phyloP scores from a whole-genome alignment of 2,888 invertebrate species.

The Polietes domitor region DNA sequence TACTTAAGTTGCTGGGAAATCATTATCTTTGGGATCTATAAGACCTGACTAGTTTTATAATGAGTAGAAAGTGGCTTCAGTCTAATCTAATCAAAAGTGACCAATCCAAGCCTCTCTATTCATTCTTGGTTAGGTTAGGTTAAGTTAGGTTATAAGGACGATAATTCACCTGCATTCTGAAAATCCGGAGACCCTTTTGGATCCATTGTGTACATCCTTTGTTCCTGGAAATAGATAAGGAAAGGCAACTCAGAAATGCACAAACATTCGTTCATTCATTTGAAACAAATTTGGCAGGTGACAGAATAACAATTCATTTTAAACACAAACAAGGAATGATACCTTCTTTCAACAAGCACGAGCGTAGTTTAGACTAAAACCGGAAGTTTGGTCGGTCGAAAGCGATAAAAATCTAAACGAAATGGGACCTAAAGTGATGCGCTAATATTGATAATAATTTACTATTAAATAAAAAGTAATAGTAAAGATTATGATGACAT shows the following conservation, averaged over 20 bases:
- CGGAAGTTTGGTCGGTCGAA: constrained; percentile 20
- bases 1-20: no score
- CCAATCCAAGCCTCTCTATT: no score
- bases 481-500: constrained; percentile 19
- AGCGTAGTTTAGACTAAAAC: constrained; percentile 25
- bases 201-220: no score
- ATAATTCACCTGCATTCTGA: no score
- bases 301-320: constrained; percentile 45
- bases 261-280: constrained; percentile 18
- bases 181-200: no score
- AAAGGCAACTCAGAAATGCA: constrained; percentile 18
- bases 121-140: no score
- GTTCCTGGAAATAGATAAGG: no score
- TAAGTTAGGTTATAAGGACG: no score
- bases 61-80: no score
- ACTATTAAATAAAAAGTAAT: constrained; percentile 23
- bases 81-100: no score
- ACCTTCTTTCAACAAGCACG: neutral
- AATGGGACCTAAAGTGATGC: neutral
- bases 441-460: constrained; percentile 16
- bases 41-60: no score
- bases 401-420: neutral
- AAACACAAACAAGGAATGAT: constrained; percentile 20
- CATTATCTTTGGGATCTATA: no score
- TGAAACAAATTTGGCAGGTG: neutral